Conservation (phyloP, 2,113 vertebrate genomes). For the Limanda limanda region DNA sequence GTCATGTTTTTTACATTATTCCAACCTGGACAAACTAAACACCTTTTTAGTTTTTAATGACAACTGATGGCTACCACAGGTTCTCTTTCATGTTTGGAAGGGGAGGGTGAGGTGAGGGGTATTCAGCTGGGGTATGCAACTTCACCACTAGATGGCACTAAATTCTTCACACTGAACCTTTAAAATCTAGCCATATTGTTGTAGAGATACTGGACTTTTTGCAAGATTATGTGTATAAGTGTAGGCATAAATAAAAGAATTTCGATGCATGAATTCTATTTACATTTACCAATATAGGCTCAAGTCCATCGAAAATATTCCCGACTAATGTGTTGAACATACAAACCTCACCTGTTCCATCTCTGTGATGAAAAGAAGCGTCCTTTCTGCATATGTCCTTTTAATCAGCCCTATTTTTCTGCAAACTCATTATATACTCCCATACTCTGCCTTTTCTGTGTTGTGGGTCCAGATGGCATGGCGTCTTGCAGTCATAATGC, state of each 20-base stretch:
- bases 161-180: too few relatives aligned
- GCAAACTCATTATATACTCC: conserved; percentile 52
- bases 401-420: conserved; percentile 43
- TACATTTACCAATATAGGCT: background rate
- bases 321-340: background rate
- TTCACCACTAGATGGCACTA: too few relatives aligned
- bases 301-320: background rate
- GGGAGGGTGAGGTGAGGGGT: too few relatives aligned
- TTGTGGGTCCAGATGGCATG: conserved; percentile 75
- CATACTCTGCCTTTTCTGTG: conserved; percentile 50
- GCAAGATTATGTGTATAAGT: background rate
- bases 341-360: conserved; percentile 47
- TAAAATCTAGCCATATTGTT: background rate
- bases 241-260: background rate
- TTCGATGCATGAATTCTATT: background rate
- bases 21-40: too few relatives aligned
- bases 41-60: too few relatives aligned
- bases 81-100: too few relatives aligned
- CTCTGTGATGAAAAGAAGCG: conserved; percentile 30
- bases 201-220: background rate
- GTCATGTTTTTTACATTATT: too few relatives aligned
- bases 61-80: too few relatives aligned
- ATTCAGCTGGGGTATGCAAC: too few relatives aligned
- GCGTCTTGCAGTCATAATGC: conserved; percentile 75
- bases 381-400: conserved; percentile 34